Percentiles rank a stretch among this genome's conserved stretches.
These are phyloP conservation scores for Drosophila malerkotliana DNA, from an alignment of 1,140 invertebrate species.

Conservation along the genomic window DNA sequence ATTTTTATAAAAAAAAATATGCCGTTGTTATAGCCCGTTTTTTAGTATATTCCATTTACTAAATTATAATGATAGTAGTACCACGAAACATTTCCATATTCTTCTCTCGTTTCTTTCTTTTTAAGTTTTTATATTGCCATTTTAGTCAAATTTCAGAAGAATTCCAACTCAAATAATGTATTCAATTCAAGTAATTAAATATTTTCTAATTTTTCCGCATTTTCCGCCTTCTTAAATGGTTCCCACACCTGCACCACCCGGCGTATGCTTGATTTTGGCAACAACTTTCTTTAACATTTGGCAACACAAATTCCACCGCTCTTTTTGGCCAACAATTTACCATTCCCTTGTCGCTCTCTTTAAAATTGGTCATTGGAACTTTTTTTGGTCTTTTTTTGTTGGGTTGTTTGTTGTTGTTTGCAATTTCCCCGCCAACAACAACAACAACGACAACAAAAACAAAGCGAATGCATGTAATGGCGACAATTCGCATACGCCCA, in stretches of 20 bases:
- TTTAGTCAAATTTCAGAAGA: background rate
- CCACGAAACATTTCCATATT: no score
- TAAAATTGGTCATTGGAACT: constrained; percentile 42
- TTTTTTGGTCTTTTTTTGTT: constrained; percentile 4
- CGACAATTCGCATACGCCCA: constrained; percentile 76
- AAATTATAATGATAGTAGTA: no score
- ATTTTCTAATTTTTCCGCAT: constrained; percentile 2
- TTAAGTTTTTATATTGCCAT: background rate
- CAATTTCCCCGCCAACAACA: constrained; percentile 34
- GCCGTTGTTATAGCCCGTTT: background rate
- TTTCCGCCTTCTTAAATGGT: background rate
- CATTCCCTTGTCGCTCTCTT: constrained; percentile 17
- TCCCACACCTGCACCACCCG: background rate
- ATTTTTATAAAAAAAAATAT: background rate
- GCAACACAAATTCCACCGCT: constrained; percentile 36
- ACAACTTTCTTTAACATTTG: constrained; percentile 36
- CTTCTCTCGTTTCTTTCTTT: background rate
- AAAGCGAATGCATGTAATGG: constrained; percentile 48
- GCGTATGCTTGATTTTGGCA: constrained; percentile 40
- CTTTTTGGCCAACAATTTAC: constrained; percentile 12
- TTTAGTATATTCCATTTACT: background rate
- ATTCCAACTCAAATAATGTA: background rate
- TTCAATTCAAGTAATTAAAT: background rate
- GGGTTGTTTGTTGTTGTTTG: background rate
- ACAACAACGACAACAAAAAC: constrained; percentile 17